Evolutionary conservation across 2,888 invertebrate genomes (phyloP).

Genomic region (Xanthostigma xanthostigma): DNA sequence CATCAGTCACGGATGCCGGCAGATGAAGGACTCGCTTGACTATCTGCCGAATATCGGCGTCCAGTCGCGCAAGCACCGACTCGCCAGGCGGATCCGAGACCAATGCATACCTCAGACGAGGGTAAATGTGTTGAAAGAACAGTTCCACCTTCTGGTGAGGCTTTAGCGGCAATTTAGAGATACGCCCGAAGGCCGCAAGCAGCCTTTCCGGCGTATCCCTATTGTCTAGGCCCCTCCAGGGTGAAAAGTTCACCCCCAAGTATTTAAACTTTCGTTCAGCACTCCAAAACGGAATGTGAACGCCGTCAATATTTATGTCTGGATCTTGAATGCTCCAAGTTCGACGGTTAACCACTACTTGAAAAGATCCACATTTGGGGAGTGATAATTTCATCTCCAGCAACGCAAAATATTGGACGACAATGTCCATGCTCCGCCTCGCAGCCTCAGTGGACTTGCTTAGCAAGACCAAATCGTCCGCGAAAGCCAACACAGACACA

Average conservation of each 20-base stretch:
- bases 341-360: no score
- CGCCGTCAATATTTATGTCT: background rate
- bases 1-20: constrained; percentile 14
- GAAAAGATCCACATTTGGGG: no score
- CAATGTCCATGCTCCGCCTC: no score
- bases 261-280: background rate
- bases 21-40: constrained; percentile 17
- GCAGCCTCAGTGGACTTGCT: background rate
- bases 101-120: constrained; percentile 22
- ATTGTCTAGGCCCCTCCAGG: no score
- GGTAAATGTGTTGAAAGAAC: constrained; percentile 22
- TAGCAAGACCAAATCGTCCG: constrained; percentile 23
- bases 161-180: constrained; percentile 20
- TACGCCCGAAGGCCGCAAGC: constrained; percentile 14
- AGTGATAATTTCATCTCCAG: no score
- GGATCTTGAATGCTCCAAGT: no score
- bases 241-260: no score
- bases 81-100: constrained; percentile 17
- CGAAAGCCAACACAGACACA: constrained; percentile 22
- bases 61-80: constrained; percentile 12
- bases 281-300: background rate
- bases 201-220: constrained; percentile 5
- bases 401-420: no score
- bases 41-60: constrained; percentile 17
- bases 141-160: constrained; percentile 24